Percentiles rank a stretch among this genome's conserved stretches.
phyloP scores from a whole-genome alignment of 2,888 invertebrate species.

The Platerodrilus igneus region DNA sequence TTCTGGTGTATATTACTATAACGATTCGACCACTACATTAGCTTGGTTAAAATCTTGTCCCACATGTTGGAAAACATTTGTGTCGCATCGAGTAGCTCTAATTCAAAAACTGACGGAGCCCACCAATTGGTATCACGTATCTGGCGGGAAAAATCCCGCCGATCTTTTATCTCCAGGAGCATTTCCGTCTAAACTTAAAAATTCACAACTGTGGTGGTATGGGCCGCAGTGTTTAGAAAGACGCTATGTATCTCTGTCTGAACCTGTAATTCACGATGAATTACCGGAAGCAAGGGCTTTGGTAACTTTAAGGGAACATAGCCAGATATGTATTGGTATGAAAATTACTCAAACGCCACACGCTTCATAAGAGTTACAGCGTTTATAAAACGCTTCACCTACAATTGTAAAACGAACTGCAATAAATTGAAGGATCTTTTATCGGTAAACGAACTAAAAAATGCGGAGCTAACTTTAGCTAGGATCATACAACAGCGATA shows the following conservation, averaged over 20 bases:
- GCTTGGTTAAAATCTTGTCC: slow-evolving; percentile 11
- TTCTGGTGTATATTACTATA: slow-evolving; percentile 7
- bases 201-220: slow-evolving; percentile 9
- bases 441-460: not conserved
- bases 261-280: too few species aligned
- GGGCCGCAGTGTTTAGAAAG: too few species aligned
- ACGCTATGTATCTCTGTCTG: too few species aligned
- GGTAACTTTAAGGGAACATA: too few species aligned
- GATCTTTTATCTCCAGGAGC: slow-evolving; percentile 9
- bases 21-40: slow-evolving; percentile 15
- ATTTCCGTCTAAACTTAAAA: not conserved
- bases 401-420: not conserved
- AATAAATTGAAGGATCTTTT: too few species aligned
- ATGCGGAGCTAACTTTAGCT: not conserved
- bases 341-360: slow-evolving; percentile 4
- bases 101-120: slow-evolving; percentile 11
- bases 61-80: slow-evolving; percentile 12
- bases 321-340: not conserved
- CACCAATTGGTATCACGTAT: slow-evolving; percentile 14
- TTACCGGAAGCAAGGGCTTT: too few species aligned
- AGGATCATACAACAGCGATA: not conserved
- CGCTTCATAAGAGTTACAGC: slow-evolving; percentile 7
- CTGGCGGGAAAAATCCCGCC: slow-evolving; percentile 13
- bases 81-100: slow-evolving; percentile 14
- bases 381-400: slow-evolving; percentile 2